Base-by-base conservation (phyloP, 2,797 vertebrate species). In the Clarias laeviceps region DNA sequence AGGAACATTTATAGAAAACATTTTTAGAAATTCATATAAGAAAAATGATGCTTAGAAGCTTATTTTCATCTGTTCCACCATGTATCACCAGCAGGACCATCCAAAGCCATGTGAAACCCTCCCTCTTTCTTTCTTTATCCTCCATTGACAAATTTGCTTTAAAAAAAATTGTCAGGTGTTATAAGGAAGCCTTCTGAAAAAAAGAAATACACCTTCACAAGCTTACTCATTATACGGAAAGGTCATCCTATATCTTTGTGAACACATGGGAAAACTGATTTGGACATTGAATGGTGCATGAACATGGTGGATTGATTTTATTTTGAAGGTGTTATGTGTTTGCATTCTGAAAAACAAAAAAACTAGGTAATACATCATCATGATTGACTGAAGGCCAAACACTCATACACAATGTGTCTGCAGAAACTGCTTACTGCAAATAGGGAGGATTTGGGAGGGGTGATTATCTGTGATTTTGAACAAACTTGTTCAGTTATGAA, bases 381-480 rank as follows among this genome's bases (percentile, higher is more conserved):
- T 34, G 68, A 40, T 5, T 37, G 45, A 50, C 68, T 62, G 68
- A 61, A 56, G 18, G 40, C 45, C 20, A 40, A 65, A 9, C 64
- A 66, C 34, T 18, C n/a, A 45, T 27, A 80, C 22, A 24, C 20
- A 14, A 56, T 17, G 70, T n/a, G 34, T 70, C 54, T 79, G 54
- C 65, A 69, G 83, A 80, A 3, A 27, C 22, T 65, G 37, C 59
- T 65, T 3, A 64, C 76, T 83, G 18, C 22, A 65, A 50, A 76
- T 66, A 32, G 27, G 3, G n/a, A 54, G 6, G 27, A 69, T 40
- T 69, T 7, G n/a, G 2, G 5, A 69, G 24, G 18, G 14, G 9
- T 40, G 14, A 32, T 68, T 20, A 24, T 37, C 18, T 69, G 66
- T 37, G 34, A 69, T 37, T 69, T 50, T 17, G 22, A 73, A 50